Conservation (phyloP, 1,140 invertebrate genomes). For the Meloidogyne exigua region DNA sequence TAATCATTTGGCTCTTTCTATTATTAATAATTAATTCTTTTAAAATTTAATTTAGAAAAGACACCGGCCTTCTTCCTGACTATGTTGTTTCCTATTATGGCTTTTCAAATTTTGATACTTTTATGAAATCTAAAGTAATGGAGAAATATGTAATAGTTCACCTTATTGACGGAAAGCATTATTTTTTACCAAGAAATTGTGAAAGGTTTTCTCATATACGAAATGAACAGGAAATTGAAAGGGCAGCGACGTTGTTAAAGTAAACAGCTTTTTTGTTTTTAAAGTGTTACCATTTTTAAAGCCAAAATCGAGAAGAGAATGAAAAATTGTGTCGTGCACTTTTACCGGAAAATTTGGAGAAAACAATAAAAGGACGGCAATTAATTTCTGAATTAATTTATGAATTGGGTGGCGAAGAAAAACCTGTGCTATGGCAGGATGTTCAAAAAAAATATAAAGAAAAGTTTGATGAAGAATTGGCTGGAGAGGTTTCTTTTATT, state of each 20-base stretch:
- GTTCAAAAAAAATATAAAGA: constrained; percentile 20
- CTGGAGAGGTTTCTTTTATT: constrained; percentile 8
- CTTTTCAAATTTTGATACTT: constrained; percentile 15
- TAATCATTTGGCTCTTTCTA: no score
- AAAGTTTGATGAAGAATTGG: constrained; percentile 15
- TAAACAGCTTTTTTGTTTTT: constrained; percentile 2
- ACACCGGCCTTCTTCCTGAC: constrained; percentile 13
- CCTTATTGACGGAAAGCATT: constrained; percentile 10
- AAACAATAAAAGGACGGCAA: constrained; percentile 13
- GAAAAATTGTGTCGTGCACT: constrained; percentile 24
- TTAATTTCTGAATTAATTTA: constrained; percentile 15
- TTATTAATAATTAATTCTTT: no score
- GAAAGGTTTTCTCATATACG: constrained; percentile 16
- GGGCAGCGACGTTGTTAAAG: not conserved
- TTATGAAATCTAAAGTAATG: not conserved
- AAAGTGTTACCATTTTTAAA: not conserved
- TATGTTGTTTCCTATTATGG: constrained; percentile 4
- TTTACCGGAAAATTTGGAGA: constrained; percentile 15
- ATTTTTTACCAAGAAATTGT: constrained; percentile 6
- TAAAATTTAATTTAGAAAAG: not conserved
- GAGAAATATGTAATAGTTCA: not conserved
- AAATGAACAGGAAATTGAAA: constrained; percentile 17
- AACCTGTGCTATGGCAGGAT: not conserved
- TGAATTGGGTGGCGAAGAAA: constrained; percentile 14
- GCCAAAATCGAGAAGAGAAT: not conserved